Evolutionary conservation across 2,797 vertebrate species (phyloP).

Genomic region (Myripristis murdjan): DNA sequence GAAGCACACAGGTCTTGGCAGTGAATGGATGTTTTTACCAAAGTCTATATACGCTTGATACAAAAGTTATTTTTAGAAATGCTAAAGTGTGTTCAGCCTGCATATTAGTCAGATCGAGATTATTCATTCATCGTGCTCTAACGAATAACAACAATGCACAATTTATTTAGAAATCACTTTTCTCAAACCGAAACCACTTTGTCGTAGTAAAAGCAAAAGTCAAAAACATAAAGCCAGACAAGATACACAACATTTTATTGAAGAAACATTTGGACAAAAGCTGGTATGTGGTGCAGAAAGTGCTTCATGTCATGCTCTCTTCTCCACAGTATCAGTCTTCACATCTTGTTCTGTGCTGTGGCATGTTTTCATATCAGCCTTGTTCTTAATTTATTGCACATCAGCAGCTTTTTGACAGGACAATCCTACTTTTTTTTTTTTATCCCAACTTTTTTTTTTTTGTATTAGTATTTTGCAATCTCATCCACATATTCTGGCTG

Average conservation of each 20-base stretch:
- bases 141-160: too few species aligned
- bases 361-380: neutral
- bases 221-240: too few species aligned
- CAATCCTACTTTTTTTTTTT: neutral
- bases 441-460: neutral
- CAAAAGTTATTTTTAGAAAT: neutral
- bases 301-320: neutral
- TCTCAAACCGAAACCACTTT: neutral
- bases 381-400: neutral
- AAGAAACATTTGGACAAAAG: too few species aligned
- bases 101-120: neutral
- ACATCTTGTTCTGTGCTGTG: too few species aligned
- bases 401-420: neutral
- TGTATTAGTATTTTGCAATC: neutral
- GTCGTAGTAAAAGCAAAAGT: too few species aligned
- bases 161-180: neutral
- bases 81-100: neutral
- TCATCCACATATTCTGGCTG: neutral
- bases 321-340: too few species aligned
- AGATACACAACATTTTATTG: too few species aligned
- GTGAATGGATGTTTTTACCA: too few species aligned
- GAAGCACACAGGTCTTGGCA: neutral
- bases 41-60: neutral
- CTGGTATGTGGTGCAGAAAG: neutral
- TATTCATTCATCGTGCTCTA: too few species aligned